A percentile compares a stretch with the other conserved stretches of the same genome.
Conservation (phyloP, 2,797 vertebrate genomes). For the Meda fulgida region DNA sequence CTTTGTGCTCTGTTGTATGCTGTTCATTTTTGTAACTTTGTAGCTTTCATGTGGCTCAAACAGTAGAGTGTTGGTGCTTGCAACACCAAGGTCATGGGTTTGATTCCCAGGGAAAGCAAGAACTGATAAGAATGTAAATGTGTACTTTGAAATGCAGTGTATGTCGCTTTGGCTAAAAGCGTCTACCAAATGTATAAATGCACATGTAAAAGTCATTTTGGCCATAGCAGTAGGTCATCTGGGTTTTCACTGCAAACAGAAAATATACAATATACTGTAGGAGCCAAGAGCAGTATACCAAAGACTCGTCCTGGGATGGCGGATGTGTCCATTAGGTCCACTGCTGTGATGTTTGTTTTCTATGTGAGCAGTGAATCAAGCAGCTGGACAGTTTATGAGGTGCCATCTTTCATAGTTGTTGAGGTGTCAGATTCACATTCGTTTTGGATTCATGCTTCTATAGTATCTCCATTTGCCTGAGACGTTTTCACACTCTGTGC, state of each 20-base stretch:
- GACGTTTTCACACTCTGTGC: neutral
- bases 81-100: too few relatives aligned
- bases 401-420: constrained; percentile 47
- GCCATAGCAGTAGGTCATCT: neutral
- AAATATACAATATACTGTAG: neutral
- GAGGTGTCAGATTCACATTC: constrained; percentile 30
- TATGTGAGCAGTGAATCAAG: constrained; percentile 1
- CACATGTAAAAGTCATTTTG: neutral
- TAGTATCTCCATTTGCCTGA: constrained; percentile 25
- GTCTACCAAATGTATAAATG: too few relatives aligned
- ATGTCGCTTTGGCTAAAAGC: too few relatives aligned
- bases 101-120: too few relatives aligned
- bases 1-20: neutral
- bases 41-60: too few relatives aligned
- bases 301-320: neutral
- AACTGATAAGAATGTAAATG: too few relatives aligned
- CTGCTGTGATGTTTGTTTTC: constrained; percentile 1
- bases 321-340: neutral
- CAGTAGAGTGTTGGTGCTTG: too few relatives aligned
- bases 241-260: neutral
- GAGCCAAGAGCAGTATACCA: neutral
- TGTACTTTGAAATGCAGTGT: too few relatives aligned
- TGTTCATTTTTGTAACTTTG: too few relatives aligned
- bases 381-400: constrained; percentile 54
- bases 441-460: constrained; percentile 35